A percentile compares a stretch with the other conserved stretches of the same genome.
phyloP scores from a whole-genome alignment of 2,797 vertebrate genomes.

The Microctenopoma steveboyesi region DNA sequence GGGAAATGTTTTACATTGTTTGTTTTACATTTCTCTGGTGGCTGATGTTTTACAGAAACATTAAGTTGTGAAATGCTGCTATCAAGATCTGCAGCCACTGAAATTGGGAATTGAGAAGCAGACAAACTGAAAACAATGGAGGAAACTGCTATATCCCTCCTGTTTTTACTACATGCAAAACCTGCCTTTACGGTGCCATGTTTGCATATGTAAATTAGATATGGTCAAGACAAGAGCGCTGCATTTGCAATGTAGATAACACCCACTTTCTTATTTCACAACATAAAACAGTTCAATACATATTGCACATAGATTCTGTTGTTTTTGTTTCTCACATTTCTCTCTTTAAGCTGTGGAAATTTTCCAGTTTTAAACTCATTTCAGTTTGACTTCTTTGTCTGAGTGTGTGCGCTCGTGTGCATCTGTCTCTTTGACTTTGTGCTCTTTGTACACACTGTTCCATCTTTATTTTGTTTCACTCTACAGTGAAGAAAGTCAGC shows the following conservation, averaged over 20 bases:
- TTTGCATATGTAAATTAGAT: conserved; percentile 4
- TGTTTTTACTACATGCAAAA: background rate
- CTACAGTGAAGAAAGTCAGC: conserved; percentile 17
- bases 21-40: too few species aligned
- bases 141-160: background rate
- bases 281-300: background rate
- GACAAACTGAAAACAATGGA: background rate
- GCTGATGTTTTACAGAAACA: conserved; percentile 12
- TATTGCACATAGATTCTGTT: background rate
- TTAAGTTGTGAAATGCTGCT: conserved; percentile 25
- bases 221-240: background rate
- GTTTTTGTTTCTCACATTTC: background rate
- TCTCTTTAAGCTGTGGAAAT: conserved; percentile 8
- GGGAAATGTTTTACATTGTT: background rate
- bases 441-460: conserved; percentile 5
- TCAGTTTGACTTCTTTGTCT: background rate
- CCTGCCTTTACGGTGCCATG: background rate
- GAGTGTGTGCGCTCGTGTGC: background rate
- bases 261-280: background rate
- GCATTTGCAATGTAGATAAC: conserved; percentile 1
- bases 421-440: conserved; percentile 9
- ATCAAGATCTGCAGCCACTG: conserved; percentile 8
- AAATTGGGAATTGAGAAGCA: conserved; percentile 8
- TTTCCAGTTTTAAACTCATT: background rate
- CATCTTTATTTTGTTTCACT: conserved; percentile 32